These are phyloP conservation scores for Pseudochirops cupreus DNA, from an alignment of 2,797 vertebrate genomes.

Conservation along the genomic window DNA sequence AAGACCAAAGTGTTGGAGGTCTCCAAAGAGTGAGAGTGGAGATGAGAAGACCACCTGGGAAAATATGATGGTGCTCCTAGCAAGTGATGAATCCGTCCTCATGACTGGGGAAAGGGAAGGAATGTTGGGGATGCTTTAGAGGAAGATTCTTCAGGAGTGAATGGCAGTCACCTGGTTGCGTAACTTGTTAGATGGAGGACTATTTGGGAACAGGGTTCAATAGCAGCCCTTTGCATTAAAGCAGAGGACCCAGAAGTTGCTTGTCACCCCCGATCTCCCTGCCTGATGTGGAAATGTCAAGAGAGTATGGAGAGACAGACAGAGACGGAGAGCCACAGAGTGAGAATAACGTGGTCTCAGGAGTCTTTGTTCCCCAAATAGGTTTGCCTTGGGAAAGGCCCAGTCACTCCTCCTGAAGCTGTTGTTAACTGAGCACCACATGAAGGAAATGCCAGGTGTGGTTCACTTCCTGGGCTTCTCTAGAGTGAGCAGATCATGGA, in stretches of 20 bases:
- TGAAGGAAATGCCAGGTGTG: background rate
- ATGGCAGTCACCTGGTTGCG: rapidly evolving
- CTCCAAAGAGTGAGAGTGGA: background rate
- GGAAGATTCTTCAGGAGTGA: background rate
- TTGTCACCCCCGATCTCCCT: background rate
- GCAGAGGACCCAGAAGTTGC: background rate
- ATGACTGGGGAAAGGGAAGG: background rate
- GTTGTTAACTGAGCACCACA: background rate
- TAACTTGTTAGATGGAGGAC: background rate
- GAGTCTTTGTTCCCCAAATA: background rate
- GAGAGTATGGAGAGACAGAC: background rate
- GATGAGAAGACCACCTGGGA: background rate
- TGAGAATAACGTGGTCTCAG: too few species aligned
- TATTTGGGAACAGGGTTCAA: background rate
- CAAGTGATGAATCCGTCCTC: background rate
- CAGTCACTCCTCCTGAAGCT: background rate
- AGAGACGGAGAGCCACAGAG: background rate
- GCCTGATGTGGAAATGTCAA: background rate
- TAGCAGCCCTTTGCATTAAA: background rate
- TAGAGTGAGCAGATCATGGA: background rate
- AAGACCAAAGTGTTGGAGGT: background rate
- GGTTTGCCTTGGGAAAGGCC: background rate
- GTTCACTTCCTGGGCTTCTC: background rate
- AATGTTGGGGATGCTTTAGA: background rate
- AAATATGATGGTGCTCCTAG: background rate